Percentiles rank a stretch among this genome's conserved stretches.
Evolutionary conservation across 1,140 invertebrate genomes (phyloP).

Genomic region (Drosophila arizonae): DNA sequence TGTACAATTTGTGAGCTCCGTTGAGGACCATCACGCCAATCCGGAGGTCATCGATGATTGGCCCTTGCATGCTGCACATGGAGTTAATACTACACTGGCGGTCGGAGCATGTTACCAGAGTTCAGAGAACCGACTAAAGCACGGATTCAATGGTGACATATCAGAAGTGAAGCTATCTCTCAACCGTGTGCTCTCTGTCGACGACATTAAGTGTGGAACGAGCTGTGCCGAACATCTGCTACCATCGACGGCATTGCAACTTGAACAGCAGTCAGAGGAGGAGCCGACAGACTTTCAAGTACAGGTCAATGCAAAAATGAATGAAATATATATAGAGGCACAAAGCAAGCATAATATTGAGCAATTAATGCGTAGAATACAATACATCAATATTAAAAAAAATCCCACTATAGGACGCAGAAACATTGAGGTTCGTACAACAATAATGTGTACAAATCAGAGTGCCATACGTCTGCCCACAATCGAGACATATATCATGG

Average conservation of each 20-base stretch:
- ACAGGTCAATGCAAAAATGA: constrained; percentile 86
- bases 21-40: constrained; percentile 86
- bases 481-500: constrained; percentile 82
- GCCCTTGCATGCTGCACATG: constrained; percentile 98
- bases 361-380: constrained; percentile 92
- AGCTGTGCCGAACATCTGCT: constrained; percentile 79
- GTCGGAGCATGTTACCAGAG: constrained; percentile 99
- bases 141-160: constrained; percentile 81
- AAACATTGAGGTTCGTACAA: constrained; percentile 92
- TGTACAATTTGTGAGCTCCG: constrained; percentile 89
- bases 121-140: constrained; percentile 82
- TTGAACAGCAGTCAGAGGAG: neutral
- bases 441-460: constrained; percentile 85
- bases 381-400: constrained; percentile 94
- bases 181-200: constrained; percentile 47
- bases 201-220: constrained; percentile 77
- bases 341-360: constrained; percentile 95
- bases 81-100: constrained; percentile 95
- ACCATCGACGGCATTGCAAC: constrained; percentile 37
- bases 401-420: constrained; percentile 96
- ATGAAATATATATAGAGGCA: constrained; percentile 95
- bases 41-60: constrained; percentile 99
- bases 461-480: constrained; percentile 71
- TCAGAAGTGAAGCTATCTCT: constrained; percentile 74
- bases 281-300: constrained; percentile 45